Conservation (phyloP, 2,113 vertebrate species). For the Sula dactylatra region DNA sequence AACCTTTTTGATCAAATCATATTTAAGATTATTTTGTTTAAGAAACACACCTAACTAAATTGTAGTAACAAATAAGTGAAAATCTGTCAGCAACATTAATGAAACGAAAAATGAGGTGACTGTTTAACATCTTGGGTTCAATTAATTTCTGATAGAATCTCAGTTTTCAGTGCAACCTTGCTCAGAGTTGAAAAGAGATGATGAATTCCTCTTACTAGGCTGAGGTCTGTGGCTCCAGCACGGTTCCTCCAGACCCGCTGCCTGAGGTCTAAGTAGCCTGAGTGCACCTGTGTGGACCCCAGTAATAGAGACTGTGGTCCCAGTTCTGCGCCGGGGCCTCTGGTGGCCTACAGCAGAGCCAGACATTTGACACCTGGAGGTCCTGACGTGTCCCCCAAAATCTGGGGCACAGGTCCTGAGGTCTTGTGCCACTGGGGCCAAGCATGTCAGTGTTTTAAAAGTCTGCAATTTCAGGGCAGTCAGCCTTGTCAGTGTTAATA, state of each 20-base stretch:
- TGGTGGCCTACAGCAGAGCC: not conserved
- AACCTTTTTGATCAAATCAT: not conserved
- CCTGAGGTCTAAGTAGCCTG: accelerated
- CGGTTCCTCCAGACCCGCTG: not conserved
- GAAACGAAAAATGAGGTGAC: not conserved
- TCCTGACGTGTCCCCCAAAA: not conserved
- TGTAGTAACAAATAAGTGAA: not conserved
- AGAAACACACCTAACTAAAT: not conserved
- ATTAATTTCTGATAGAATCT: not conserved
- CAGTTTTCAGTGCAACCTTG: not conserved
- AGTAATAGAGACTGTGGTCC: not conserved
- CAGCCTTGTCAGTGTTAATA: conserved; percentile 43
- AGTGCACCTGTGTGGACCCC: too few relatives aligned
- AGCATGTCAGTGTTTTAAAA: not conserved
- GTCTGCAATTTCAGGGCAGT: conserved; percentile 29
- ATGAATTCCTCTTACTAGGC: not conserved
- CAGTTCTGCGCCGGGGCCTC: not conserved
- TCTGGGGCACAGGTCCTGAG: conserved; percentile 17
- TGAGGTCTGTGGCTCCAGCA: not conserved
- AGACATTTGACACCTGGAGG: not conserved
- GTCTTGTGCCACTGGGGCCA: not conserved
- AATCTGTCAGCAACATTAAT: not conserved
- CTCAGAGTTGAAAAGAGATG: not conserved
- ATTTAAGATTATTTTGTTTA: not conserved
- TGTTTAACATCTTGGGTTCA: not conserved